Conservation (phyloP, 2,113 vertebrate genomes). For the Cyprinodon tularosa region DNA sequence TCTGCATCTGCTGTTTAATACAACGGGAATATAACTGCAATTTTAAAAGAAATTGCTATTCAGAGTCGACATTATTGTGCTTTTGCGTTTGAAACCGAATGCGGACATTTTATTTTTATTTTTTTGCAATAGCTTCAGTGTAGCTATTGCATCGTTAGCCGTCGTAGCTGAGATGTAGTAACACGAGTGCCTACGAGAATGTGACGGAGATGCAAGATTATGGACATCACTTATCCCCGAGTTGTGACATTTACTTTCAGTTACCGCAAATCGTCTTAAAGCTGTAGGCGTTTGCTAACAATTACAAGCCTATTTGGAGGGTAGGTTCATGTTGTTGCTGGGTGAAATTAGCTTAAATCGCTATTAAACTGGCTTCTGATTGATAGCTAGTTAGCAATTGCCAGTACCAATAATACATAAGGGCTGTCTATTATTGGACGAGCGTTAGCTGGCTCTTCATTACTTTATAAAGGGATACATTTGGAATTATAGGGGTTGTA, state of each 20-base stretch:
- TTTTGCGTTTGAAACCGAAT: slow-evolving; percentile 16
- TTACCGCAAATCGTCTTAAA: slow-evolving; percentile 12
- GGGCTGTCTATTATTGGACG: slow-evolving; percentile 51
- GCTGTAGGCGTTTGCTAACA: not conserved
- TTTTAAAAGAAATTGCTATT: not conserved
- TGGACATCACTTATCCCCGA: slow-evolving; percentile 53
- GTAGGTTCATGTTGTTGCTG: slow-evolving; percentile 13
- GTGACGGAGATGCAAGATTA: slow-evolving; percentile 73
- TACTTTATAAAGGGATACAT: slow-evolving; percentile 48
- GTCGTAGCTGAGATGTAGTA: slow-evolving; percentile 74
- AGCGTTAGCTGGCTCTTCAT: slow-evolving; percentile 36
- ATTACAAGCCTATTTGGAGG: not conserved
- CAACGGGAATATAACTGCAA: slow-evolving; percentile 24
- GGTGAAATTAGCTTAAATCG: slow-evolving; percentile 49
- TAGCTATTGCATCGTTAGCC: slow-evolving; percentile 75
- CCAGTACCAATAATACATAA: slow-evolving; percentile 59
- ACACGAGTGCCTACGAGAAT: slow-evolving; percentile 74
- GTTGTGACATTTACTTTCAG: slow-evolving; percentile 39
- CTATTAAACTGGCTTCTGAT: slow-evolving; percentile 58
- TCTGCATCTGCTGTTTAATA: slow-evolving; percentile 64
- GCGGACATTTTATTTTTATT: slow-evolving; percentile 11
- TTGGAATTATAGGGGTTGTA: slow-evolving; percentile 5
- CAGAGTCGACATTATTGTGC: not conserved
- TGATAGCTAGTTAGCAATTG: slow-evolving; percentile 68
- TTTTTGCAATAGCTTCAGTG: slow-evolving; percentile 39